Base-by-base conservation (phyloP, 1,140 invertebrate genomes). In the Belonocnema kinseyi region DNA sequence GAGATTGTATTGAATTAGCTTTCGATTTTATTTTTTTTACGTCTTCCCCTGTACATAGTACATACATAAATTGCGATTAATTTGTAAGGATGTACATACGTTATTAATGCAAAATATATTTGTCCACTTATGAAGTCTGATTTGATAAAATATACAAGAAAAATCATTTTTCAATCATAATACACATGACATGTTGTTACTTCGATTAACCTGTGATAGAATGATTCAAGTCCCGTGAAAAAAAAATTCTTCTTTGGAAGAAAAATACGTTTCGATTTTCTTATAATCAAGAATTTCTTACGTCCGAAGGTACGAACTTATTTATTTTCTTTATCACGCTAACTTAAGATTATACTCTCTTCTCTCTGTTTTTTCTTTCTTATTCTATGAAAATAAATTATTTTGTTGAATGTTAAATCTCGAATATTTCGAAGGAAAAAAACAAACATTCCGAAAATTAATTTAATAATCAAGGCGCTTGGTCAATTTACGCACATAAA, bases 1-100 rank as follows among this genome's bases (percentile, higher is more conserved):
- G 73, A 58, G n/a, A 21, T 80, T 76, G 77, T 78, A 33, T 77
- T 78, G 76, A 77, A 66, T 73, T 74, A 66, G 73, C 80, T 81
- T 81, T 80, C 77, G 72, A 78, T 72, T 77, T 75, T 82, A 80
- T 81, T 87, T 80, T 85, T 82, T 82, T 79, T 77, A 83, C 50
- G 83, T 85, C 85, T 85, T 85, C 83, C 83, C 83, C 80, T 82
- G 72, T 78, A 75, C 70, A 74, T 78, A 78, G 50, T 77, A 19
- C 56, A 74, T 82, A 80, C 46, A 53, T 72, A 76, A 75, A 79
- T 46, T 76, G 26, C 51, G 73, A 73, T 73, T 21, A 40, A 77
- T 73, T 70, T 77, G 19, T 76, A 54, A 77, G 74, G 74, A 72
- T 80, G 76, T 75, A 79, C n/a, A 79, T 50, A 54, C 72, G 72